phyloP scores from a whole-genome alignment of 1,140 invertebrate species.

The Drosophila albomicans region DNA sequence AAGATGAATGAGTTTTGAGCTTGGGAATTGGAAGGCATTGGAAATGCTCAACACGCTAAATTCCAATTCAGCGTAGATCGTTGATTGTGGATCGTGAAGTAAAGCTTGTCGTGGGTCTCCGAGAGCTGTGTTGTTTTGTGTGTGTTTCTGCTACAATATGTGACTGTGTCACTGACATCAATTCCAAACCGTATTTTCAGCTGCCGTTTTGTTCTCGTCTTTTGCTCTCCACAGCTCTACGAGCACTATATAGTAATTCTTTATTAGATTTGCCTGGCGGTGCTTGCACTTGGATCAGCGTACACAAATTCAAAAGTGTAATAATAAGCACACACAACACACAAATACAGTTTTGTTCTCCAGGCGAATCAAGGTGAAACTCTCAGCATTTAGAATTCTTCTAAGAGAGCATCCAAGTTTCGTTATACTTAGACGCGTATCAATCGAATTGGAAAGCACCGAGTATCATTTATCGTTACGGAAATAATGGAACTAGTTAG shows the following conservation, averaged over 20 bases:
- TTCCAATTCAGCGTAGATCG: conserved; percentile 50
- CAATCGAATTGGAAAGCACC: conserved; percentile 9
- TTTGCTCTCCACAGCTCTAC: not conserved
- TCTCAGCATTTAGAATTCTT: not conserved
- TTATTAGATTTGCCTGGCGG: conserved; percentile 51
- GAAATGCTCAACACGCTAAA: conserved; percentile 35
- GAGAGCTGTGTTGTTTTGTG: not conserved
- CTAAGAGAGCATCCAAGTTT: conserved; percentile 11
- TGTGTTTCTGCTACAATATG: not conserved
- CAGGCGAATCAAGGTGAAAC: conserved; percentile 46
- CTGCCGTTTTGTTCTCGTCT: conserved; percentile 20
- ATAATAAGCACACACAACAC: conserved; percentile 17
- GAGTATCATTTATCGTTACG: conserved; percentile 18
- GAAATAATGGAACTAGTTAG: conserved; percentile 25
- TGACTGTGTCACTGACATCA: conserved; percentile 72
- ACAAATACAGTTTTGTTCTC: conserved; percentile 18
- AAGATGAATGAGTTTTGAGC: conserved; percentile 22
- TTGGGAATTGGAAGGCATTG: conserved; percentile 22
- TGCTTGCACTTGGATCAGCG: conserved; percentile 41
- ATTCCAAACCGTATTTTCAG: conserved; percentile 49
- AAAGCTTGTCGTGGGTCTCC: conserved; percentile 1
- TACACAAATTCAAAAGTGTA: conserved; percentile 46
- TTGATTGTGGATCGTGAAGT: conserved; percentile 10
- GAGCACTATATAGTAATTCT: conserved; percentile 33
- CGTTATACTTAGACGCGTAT: not conserved